Conservation (phyloP, 1,140 invertebrate species). For the Cyclargus thomasi region DNA sequence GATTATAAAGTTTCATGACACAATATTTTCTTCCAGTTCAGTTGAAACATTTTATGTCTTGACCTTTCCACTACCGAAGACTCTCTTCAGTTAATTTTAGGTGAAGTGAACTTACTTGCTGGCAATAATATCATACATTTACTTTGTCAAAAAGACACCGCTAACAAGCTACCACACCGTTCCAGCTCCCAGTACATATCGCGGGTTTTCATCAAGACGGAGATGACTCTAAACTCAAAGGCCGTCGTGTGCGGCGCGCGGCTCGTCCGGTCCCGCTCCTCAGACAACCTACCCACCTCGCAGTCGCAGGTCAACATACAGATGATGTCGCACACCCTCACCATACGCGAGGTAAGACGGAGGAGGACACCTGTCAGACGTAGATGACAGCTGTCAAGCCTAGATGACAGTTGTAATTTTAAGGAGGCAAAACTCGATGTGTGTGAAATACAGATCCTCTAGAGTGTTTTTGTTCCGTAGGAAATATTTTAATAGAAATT, state of each 20-base stretch:
- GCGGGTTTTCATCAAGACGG: conserved; percentile 92
- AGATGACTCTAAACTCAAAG: conserved; percentile 92
- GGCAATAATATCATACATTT: no score
- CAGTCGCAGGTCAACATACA: conserved; percentile 94
- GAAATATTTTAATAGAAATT: no score
- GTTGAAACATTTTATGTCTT: no score
- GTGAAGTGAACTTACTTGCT: no score
- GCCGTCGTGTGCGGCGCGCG: conserved; percentile 82
- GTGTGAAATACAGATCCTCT: no score
- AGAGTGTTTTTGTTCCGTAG: no score
- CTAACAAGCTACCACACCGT: neutral
- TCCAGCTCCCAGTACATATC: conserved; percentile 91
- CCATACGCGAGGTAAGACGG: conserved; percentile 88
- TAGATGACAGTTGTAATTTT: neutral
- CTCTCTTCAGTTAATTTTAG: no score
- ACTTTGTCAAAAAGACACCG: no score
- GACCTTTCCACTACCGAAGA: no score
- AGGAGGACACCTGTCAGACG: neutral
- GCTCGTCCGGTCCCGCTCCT: conserved; percentile 85
- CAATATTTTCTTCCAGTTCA: no score
- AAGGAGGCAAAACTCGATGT: no score
- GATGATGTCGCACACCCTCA: conserved; percentile 94
- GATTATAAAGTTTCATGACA: no score
- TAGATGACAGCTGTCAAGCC: conserved; percentile 12
- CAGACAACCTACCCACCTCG: conserved; percentile 91